Conservation (phyloP, 2,797 vertebrate species). For the Falco biarmicus region DNA sequence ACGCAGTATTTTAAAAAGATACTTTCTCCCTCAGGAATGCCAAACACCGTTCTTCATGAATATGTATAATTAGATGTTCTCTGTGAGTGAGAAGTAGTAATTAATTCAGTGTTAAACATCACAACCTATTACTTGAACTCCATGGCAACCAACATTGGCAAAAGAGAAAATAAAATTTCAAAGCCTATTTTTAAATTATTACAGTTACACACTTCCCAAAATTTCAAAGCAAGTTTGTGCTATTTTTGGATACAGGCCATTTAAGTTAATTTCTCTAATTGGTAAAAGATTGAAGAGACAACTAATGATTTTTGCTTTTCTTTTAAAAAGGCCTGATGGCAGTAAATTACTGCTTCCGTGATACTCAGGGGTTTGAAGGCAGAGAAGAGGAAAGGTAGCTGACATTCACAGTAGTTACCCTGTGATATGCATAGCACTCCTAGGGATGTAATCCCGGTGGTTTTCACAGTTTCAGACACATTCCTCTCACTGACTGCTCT, state of each 20-base stretch:
- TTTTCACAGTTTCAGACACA: background rate
- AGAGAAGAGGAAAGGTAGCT: background rate
- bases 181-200: slow-evolving; percentile 80
- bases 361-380: background rate
- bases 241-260: slow-evolving; percentile 71
- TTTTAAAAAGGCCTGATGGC: background rate
- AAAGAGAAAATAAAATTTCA: slow-evolving; percentile 79
- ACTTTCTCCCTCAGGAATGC: slow-evolving; percentile 64
- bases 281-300: background rate
- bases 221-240: slow-evolving; percentile 63
- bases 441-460: background rate
- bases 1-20: slow-evolving; percentile 11
- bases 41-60: slow-evolving; percentile 76
- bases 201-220: slow-evolving; percentile 72
- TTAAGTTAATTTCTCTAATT: slow-evolving; percentile 35
- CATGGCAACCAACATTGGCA: slow-evolving; percentile 79
- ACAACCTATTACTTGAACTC: slow-evolving; percentile 85
- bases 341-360: background rate
- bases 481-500: background rate
- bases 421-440: background rate
- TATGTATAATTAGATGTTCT: slow-evolving; percentile 86
- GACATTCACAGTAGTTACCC: background rate
- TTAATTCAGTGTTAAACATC: slow-evolving; percentile 87
- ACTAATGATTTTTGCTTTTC: background rate
- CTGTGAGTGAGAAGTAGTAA: slow-evolving; percentile 84